These are phyloP conservation scores for Labeo catla DNA, from an alignment of 2,113 vertebrate genomes.

Conservation along the genomic window DNA sequence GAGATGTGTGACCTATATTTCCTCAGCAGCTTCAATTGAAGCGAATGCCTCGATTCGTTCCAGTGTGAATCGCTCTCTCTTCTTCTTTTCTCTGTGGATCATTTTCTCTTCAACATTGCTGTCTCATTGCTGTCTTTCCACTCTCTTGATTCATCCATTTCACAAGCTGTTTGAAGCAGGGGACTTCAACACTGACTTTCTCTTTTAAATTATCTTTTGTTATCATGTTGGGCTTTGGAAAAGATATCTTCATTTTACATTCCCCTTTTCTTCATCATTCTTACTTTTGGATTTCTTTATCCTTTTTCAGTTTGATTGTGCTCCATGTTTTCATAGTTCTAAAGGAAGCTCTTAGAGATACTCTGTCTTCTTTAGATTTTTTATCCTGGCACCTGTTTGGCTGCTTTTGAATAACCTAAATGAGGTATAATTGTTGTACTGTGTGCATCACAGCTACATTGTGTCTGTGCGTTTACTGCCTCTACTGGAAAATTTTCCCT, in stretches of 20 bases:
- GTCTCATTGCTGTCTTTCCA: constrained; percentile 25
- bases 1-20: constrained; percentile 81
- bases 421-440: neutral
- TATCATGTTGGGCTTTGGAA: neutral
- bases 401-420: neutral
- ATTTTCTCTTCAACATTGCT: constrained; percentile 41
- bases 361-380: neutral
- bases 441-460: neutral
- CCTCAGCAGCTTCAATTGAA: constrained; percentile 52
- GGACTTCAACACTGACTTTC: neutral
- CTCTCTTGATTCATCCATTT: neutral
- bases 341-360: neutral
- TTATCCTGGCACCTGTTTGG: neutral
- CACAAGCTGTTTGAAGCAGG: constrained; percentile 15
- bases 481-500: neutral
- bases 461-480: neutral
- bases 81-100: constrained; percentile 23
- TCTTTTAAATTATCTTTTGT: neutral
- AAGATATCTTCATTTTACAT: neutral
- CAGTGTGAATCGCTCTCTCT: constrained; percentile 25
- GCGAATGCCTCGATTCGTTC: constrained; percentile 49
- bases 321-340: neutral
- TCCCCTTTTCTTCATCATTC: neutral
- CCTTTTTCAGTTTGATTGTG: neutral
- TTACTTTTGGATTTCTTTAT: neutral